These are phyloP conservation scores for Enteromius viviparus DNA, from an alignment of 2,797 vertebrate species.

Conservation along the genomic window DNA sequence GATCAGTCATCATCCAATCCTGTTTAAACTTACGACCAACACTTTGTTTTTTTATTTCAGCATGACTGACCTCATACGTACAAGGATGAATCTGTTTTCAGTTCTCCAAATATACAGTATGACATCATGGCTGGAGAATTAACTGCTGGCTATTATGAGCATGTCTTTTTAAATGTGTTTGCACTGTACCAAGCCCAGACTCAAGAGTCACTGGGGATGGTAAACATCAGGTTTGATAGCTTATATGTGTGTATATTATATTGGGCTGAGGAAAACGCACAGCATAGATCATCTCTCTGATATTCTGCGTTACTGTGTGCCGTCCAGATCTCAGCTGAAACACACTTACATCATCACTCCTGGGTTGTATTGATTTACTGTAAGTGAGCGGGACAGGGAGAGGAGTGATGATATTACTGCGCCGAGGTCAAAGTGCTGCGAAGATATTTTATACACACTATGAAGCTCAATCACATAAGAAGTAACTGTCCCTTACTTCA, in stretches of 20 bases:
- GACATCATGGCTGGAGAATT: neutral
- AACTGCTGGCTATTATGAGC: neutral
- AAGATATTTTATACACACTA: too few species aligned
- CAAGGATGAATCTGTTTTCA: neutral
- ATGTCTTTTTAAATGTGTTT: neutral
- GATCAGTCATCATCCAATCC: neutral
- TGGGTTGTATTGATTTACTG: too few species aligned
- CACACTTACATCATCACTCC: too few species aligned
- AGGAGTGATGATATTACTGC: too few species aligned
- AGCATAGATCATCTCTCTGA: conserved; percentile 70
- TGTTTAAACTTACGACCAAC: neutral
- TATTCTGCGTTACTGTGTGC: conserved; percentile 66
- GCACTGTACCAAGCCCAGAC: too few species aligned
- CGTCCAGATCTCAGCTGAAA: conserved; percentile 58
- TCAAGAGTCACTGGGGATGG: neutral
- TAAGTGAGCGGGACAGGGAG: too few species aligned
- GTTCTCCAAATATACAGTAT: neutral
- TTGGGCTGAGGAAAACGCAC: conserved; percentile 31
- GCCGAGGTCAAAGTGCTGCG: too few species aligned
- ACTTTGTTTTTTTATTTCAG: neutral
- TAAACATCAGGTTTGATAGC: neutral
- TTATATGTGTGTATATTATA: neutral
- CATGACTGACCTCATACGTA: neutral
- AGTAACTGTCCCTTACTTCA: too few species aligned
- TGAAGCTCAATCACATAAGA: too few species aligned